Base-by-base conservation (phyloP, 2,888 invertebrate species). In the Lochmaea crataegi region DNA sequence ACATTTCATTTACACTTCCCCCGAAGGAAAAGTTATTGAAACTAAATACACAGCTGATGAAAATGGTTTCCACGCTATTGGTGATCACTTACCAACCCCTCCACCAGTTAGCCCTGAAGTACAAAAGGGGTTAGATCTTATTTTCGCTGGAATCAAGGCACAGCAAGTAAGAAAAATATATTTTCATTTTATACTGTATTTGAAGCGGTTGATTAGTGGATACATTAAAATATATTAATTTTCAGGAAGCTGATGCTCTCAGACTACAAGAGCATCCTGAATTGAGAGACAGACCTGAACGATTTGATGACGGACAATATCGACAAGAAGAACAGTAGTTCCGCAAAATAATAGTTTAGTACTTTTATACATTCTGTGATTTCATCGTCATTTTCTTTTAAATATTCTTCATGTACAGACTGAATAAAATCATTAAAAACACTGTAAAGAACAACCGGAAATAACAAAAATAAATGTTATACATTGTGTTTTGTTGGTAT, bases 61-160 rank as follows among this genome's bases (percentile, higher is more conserved):
- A 85, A 91, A 90, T 81, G 95, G 95, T 64, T 95, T 95, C 90
- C 92, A 93, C 79, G 93, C 94, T 66, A 89, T 90, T 79, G 94
- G 95, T 0, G 94, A 94, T 85, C 95, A 95, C 84, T 91, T 95
- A 83, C 95, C 95, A 76, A 95, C 95, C 66, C 93, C 94, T 75
- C 94, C 95, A 14, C 94, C 95, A 75, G 92, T 94, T 38, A 94
- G 94, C 68, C 90, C 92, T 76, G 95, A 94, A 88, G 94, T 95
- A 82, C 95, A 95, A 87, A 95, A 94, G 85, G 94, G 95, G 69
- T 89, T 96, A 75, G 95, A 95, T 86, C 91, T 95, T 83, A 96
- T 96, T 86, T 95, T 92, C 86, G 94, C 94, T 73, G 94, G 94
- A 82, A 95, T 95, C 80, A 92, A 92, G 83, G 87, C 90, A 77